Base-by-base conservation (phyloP, 2,797 vertebrate genomes). In the Sandelia bainsii region DNA sequence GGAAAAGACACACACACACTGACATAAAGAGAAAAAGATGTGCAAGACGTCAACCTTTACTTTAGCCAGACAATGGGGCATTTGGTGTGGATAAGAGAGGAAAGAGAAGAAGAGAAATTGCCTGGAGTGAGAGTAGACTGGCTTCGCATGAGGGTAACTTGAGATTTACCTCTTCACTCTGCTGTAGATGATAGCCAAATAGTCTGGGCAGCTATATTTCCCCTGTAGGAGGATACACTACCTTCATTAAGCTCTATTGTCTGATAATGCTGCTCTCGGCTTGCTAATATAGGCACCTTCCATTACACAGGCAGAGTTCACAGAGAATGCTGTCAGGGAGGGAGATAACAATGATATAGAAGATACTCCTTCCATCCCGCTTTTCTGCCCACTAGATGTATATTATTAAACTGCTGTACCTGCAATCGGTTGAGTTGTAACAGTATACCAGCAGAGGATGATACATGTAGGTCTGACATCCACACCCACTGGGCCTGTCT, bases 261-360 rank as follows among this genome's bases (percentile, higher is more conserved):
- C 72, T 73, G 72, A 66, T 81, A 77, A 79, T 63, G 72, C 68
- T 63, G 53, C 79, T 74, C 68, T 81, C 64, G 67, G 62, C 78
- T 56, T 17, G 53, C 61, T 76, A 42, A 83, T 65, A 58, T 11
- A 32, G n/a, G 19, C 50, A 61, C 22, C 10, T 70, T 59, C 57
- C 34, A 57, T 71, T 73, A 50, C 44, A 29, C 50, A 22, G 50
- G 46, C n/a, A 23, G 51, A 57, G 42, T 60, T 72, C 49, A 44
- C 11, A 45, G 52, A 56, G 59, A 52, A 42, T 19, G 12, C 27
- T 73, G 56, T 62, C 71, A 59, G 42, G 9, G 27, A 75, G 64
- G 57, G 20, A 58, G 29, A 49, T 45, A 42, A 74, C 51, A 49
- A 19, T 37, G 29, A 73, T 66, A 39, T 20, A n/a, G 8, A 70